Percentiles rank a stretch among this genome's conserved stretches.
These are phyloP conservation scores for Cricetomys ansorgei DNA, from an alignment of 2,113 vertebrate genomes.

Conservation along the genomic window DNA sequence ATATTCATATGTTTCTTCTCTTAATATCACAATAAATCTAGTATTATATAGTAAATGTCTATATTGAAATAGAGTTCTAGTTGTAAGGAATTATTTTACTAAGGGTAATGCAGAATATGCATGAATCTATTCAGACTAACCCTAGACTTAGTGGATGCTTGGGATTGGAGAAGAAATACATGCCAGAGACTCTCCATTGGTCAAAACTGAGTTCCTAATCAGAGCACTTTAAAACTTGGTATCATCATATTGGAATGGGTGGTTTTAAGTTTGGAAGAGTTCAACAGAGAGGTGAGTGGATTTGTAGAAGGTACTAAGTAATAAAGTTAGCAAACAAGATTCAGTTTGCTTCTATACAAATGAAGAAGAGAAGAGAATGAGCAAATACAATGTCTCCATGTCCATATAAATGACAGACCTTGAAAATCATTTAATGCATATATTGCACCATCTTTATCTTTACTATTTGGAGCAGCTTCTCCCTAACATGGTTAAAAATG, in stretches of 20 bases:
- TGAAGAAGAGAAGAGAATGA: not conserved
- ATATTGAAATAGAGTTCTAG: not conserved
- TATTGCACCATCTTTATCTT: too few relatives aligned
- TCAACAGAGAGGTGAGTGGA: not conserved
- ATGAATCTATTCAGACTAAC: not conserved
- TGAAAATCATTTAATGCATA: not conserved
- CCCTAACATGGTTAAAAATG: not conserved
- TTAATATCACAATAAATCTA: not conserved
- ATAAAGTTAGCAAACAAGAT: not conserved
- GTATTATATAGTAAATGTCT: not conserved
- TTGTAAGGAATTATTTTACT: not conserved
- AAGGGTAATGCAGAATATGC: not conserved
- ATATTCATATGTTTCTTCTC: not conserved
- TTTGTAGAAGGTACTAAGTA: not conserved
- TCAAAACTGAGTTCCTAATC: not conserved
- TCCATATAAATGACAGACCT: not conserved
- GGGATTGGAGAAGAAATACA: not conserved
- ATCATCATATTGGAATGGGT: not conserved
- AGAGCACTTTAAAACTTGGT: not conserved
- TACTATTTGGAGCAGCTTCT: too few relatives aligned
- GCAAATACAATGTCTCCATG: not conserved
- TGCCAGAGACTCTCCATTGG: not conserved
- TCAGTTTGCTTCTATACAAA: not conserved
- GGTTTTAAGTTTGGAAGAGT: not conserved
- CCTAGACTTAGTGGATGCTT: not conserved